Percentiles rank a stretch among this genome's conserved stretches.
Evolutionary conservation across 1,140 invertebrate species (phyloP).

Genomic region (Ceratosolen solmsi): DNA sequence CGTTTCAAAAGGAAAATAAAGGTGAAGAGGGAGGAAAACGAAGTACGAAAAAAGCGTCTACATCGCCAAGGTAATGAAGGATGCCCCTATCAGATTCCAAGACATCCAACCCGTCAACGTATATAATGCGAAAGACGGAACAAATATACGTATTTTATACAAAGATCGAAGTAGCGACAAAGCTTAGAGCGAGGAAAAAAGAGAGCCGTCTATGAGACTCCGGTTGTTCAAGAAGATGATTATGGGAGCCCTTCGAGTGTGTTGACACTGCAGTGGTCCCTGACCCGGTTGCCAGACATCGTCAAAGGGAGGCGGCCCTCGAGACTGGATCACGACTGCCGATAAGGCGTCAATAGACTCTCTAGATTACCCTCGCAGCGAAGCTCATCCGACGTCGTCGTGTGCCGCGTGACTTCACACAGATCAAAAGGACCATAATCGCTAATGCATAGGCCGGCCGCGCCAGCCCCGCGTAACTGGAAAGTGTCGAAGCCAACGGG

Average conservation of each 20-base stretch:
- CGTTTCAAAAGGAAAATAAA: neutral
- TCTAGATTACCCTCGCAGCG: constrained; percentile 53
- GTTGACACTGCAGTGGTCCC: constrained; percentile 62
- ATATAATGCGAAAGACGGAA: constrained; percentile 7
- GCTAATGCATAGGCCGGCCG: constrained; percentile 5
- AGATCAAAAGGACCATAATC: constrained; percentile 40
- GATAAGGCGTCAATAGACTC: constrained; percentile 59
- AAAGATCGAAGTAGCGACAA: constrained; percentile 21
- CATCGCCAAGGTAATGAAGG: neutral
- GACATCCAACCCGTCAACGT: neutral
- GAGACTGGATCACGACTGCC: constrained; percentile 58
- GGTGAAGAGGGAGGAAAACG: neutral
- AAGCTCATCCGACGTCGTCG: neutral
- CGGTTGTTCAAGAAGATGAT: constrained; percentile 54
- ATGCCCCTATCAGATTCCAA: neutral
- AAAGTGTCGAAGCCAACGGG: neutral
- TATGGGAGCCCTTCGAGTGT: constrained; percentile 59
- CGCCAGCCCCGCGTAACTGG: neutral
- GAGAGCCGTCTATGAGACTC: neutral
- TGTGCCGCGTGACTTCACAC: neutral
- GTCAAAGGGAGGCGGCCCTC: constrained; percentile 58
- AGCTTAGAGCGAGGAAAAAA: neutral
- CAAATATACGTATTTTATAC: neutral
- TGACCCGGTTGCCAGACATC: constrained; percentile 61
- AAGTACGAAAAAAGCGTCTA: neutral